Evolutionary conservation across 2,888 invertebrate genomes (phyloP).

Genomic region (Aspidapion aeneum): DNA sequence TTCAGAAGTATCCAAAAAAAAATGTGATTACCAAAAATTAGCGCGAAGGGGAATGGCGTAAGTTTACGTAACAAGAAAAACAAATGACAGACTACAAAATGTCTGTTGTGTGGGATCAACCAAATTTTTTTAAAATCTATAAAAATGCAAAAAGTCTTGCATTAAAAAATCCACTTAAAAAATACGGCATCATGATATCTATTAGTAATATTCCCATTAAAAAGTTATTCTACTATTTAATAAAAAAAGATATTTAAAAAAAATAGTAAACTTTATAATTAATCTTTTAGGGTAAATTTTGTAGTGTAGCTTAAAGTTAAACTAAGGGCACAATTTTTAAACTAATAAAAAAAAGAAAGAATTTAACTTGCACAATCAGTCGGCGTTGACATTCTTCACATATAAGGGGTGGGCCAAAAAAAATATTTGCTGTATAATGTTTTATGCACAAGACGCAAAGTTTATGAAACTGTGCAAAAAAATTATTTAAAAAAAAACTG

Average conservation of each 20-base stretch:
- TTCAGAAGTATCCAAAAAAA: conserved; percentile 30
- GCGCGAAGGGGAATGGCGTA: conserved; percentile 46
- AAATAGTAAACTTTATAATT: conserved; percentile 43
- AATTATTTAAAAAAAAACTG: too few relatives aligned
- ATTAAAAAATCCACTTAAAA: background rate
- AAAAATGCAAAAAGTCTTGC: conserved; percentile 29
- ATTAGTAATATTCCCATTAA: background rate
- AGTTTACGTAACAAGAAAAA: conserved; percentile 38
- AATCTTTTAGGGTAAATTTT: conserved; percentile 40
- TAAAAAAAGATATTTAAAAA: conserved; percentile 28
- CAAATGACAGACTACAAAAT: conserved; percentile 40
- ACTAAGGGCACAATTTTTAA: conserved; percentile 51
- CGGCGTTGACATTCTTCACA: conserved; percentile 10
- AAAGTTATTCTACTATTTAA: conserved; percentile 30
- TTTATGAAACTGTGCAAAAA: too few relatives aligned
- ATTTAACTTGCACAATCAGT: conserved; percentile 37
- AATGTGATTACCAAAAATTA: conserved; percentile 41
- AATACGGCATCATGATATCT: background rate
- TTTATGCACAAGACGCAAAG: too few relatives aligned
- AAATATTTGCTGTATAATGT: too few relatives aligned
- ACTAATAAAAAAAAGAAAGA: conserved; percentile 39
- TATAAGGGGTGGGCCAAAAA: too few relatives aligned
- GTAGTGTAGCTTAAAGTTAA: conserved; percentile 50
- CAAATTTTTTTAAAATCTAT: conserved; percentile 46
- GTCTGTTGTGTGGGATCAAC: conserved; percentile 52